Conservation (phyloP, 2,113 vertebrate species). For the Maccullochella peelii region DNA sequence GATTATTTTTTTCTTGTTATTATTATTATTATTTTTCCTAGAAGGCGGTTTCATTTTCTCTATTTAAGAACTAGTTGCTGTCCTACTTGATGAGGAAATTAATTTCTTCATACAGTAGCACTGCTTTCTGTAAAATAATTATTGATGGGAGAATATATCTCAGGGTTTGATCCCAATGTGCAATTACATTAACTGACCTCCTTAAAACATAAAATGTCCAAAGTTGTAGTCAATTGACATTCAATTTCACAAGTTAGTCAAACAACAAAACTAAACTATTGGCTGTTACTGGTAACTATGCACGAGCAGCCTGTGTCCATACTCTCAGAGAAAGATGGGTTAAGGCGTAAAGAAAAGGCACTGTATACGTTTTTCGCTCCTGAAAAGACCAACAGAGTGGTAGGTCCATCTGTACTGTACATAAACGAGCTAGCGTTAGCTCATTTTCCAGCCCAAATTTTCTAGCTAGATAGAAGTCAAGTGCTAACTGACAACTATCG, state of each 20-base stretch:
- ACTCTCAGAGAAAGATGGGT: background rate
- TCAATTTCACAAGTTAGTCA: too few relatives aligned
- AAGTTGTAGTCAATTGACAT: background rate
- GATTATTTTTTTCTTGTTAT: background rate
- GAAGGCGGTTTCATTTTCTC: slow-evolving; percentile 2
- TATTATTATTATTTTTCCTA: background rate
- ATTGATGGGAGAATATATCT: background rate
- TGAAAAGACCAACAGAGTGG: background rate
- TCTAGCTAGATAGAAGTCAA: too few relatives aligned
- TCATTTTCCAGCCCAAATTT: too few relatives aligned
- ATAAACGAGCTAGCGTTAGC: too few relatives aligned
- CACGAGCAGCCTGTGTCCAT: background rate
- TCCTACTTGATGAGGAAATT: slow-evolving; percentile 5
- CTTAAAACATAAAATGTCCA: background rate
- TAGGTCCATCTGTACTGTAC: too few relatives aligned
- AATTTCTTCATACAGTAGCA: background rate
- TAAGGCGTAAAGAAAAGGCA: background rate
- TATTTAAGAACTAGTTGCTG: background rate
- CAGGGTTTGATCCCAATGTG: slow-evolving; percentile 9
- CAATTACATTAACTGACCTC: background rate
- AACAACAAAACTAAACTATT: too few relatives aligned
- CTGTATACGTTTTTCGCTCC: background rate
- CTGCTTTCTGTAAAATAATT: background rate
- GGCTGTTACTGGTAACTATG: background rate
- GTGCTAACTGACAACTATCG: too few relatives aligned